These are phyloP conservation scores for Chymomyza fuscimana DNA, from an alignment of 2,888 invertebrate genomes.

Conservation along the genomic window DNA sequence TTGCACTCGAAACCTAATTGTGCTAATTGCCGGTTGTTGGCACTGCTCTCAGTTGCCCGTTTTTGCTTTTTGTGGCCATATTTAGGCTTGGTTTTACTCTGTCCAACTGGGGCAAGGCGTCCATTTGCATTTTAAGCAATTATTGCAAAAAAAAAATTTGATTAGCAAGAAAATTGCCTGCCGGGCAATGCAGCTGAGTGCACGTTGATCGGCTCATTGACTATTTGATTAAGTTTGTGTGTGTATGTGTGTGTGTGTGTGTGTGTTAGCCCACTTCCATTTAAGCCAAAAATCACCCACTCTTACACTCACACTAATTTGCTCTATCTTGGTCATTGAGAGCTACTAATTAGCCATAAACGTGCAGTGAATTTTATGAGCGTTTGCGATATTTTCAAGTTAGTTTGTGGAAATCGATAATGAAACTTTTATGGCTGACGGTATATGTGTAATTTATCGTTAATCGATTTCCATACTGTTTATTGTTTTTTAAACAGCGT, in stretches of 20 bases:
- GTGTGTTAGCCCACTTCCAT: background rate
- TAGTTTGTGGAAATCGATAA: background rate
- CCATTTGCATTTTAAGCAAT: constrained; percentile 73
- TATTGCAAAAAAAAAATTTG: constrained; percentile 65
- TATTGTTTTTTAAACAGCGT: too few species aligned
- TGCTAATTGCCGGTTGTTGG: constrained; percentile 68
- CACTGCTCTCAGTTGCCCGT: constrained; percentile 8
- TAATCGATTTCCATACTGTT: too few species aligned
- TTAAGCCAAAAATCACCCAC: background rate
- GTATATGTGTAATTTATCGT: too few species aligned
- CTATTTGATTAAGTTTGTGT: constrained; percentile 48
- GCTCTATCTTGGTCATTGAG: background rate
- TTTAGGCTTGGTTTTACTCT: background rate
- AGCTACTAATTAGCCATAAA: background rate
- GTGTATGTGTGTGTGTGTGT: background rate
- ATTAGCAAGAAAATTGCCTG: constrained; percentile 54
- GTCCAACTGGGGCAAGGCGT: constrained; percentile 38
- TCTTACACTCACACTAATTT: background rate
- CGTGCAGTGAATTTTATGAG: background rate
- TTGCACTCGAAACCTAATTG: constrained; percentile 75
- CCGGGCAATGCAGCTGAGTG: constrained; percentile 30
- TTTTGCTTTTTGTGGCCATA: background rate
- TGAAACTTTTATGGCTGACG: background rate
- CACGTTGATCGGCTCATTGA: constrained; percentile 47
- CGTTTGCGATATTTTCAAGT: too few species aligned